phyloP scores from a whole-genome alignment of 30 jellyfish, hydroid and myxozoan genomes.

The Nemopilema nomurai region DNA sequence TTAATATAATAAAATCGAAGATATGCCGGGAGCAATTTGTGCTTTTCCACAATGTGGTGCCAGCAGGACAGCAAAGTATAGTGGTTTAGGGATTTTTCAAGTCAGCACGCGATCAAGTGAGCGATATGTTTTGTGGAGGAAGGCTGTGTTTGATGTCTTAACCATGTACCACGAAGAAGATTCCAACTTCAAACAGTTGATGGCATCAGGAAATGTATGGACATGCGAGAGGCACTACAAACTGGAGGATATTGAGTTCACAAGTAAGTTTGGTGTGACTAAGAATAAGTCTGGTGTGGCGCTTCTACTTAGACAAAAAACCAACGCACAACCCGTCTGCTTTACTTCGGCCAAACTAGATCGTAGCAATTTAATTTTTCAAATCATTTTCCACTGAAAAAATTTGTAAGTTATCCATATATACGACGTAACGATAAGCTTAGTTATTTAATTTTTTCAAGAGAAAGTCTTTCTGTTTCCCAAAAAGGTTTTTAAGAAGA shows the following conservation, averaged over 20 bases:
- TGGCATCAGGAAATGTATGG: conserved; percentile 43
- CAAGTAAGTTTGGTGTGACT: conserved; percentile 23
- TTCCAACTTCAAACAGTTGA: conserved; percentile 20
- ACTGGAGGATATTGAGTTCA: conserved; percentile 50
- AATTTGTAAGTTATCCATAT: neutral
- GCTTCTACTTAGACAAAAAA: neutral
- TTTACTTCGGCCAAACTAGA: neutral
- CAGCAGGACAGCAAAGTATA: conserved; percentile 46
- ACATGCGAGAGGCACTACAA: conserved; percentile 56
- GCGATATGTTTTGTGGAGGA: conserved; percentile 44
- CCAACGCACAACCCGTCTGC: neutral
- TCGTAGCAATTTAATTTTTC: neutral
- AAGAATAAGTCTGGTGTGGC: neutral
- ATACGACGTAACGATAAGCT: neutral
- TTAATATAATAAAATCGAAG: neutral
- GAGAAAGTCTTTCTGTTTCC: neutral
- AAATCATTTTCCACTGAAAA: neutral
- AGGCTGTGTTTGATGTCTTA: conserved; percentile 29
- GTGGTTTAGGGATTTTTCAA: conserved; percentile 33
- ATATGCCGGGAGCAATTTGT: conserved; percentile 55
- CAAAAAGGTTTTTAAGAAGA: neutral
- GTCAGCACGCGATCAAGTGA: conserved; percentile 38
- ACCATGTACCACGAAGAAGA: conserved; percentile 39
- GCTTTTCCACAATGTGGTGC: conserved; percentile 52
- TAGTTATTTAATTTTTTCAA: neutral